phyloP scores from a whole-genome alignment of 2,113 vertebrate species.

The Elephas maximus region DNA sequence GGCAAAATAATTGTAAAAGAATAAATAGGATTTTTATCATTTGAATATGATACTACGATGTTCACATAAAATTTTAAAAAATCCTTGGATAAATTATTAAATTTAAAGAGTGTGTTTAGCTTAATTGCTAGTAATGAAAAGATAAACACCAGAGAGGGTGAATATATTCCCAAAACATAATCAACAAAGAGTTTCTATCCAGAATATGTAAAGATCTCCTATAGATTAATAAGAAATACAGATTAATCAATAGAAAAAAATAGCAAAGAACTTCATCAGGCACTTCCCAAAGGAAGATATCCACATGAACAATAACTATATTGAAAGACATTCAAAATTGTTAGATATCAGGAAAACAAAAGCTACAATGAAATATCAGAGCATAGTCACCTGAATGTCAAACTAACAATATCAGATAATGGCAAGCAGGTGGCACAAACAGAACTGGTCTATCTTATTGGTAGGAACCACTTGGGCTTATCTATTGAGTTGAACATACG shows the following conservation, averaged over 20 bases:
- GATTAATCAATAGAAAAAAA: background rate
- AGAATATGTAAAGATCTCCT: background rate
- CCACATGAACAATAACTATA: background rate
- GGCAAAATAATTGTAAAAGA: background rate
- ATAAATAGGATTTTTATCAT: background rate
- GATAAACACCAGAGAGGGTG: background rate
- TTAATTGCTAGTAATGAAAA: background rate
- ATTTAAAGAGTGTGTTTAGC: background rate
- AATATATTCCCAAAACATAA: background rate
- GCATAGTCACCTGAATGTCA: background rate
- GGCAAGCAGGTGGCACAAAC: background rate
- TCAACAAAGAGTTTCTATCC: background rate
- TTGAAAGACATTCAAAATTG: background rate
- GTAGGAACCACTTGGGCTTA: background rate
- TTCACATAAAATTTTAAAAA: background rate
- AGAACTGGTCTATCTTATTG: background rate
- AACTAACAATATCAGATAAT: background rate
- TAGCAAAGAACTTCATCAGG: background rate
- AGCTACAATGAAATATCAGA: background rate
- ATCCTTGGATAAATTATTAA: background rate
- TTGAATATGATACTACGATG: background rate
- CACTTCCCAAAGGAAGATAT: background rate
- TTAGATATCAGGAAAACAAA: background rate
- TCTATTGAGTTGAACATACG: background rate
- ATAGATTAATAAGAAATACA: background rate